These are phyloP conservation scores for Loripinus fragilis DNA, from an alignment of 2,888 invertebrate genomes.

Conservation along the genomic window DNA sequence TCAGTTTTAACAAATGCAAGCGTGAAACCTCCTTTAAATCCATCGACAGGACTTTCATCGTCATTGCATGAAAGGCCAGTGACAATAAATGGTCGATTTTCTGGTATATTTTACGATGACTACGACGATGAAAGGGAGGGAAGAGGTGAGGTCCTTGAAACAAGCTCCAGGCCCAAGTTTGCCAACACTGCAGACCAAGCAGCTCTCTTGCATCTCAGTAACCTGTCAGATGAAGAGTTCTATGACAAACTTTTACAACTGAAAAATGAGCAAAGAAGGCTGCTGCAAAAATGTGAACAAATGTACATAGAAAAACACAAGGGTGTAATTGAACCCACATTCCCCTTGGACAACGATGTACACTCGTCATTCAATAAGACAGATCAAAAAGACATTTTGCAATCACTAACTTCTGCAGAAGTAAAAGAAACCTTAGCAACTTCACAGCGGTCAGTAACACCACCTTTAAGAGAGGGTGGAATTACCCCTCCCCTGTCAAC, in stretches of 20 bases:
- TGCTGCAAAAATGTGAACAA: conserved; percentile 77
- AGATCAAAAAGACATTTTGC: neutral
- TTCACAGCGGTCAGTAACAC: conserved; percentile 33
- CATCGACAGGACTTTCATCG: conserved; percentile 72
- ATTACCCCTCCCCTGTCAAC: conserved; percentile 17
- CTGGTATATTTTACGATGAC: conserved; percentile 58
- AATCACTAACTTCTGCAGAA: conserved; percentile 9
- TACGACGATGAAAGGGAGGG: conserved; percentile 46
- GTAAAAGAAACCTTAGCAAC: conserved; percentile 23
- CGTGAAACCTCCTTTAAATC: conserved; percentile 78
- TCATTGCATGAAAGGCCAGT: conserved; percentile 68
- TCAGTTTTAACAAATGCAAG: conserved; percentile 80
- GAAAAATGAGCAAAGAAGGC: conserved; percentile 80
- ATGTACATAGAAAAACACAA: conserved; percentile 77
- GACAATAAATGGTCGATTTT: conserved; percentile 50
- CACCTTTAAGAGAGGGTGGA: conserved; percentile 29
- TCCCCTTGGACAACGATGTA: conserved; percentile 14
- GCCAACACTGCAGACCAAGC: conserved; percentile 36
- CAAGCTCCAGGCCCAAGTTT: conserved; percentile 48
- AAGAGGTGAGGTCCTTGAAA: conserved; percentile 45
- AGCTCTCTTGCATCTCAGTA: conserved; percentile 61
- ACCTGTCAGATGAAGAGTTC: conserved; percentile 79
- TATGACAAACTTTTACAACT: conserved; percentile 77
- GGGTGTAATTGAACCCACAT: conserved; percentile 49
- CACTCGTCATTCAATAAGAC: neutral